phyloP scores from a whole-genome alignment of 2,113 vertebrate species.

The Ariopsis seemanni region DNA sequence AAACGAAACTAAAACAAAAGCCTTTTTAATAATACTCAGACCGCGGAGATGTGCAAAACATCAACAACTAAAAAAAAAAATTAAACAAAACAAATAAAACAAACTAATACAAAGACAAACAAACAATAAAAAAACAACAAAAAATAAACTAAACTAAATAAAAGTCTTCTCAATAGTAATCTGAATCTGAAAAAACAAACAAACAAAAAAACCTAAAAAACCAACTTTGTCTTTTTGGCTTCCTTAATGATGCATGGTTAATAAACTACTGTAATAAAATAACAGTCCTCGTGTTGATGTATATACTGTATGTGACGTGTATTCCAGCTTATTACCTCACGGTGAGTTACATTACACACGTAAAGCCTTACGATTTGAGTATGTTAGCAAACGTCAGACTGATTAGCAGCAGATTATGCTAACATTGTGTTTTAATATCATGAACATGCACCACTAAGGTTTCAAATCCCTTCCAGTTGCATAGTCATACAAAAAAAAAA shows the following conservation, averaged over 20 bases:
- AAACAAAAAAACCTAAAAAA: background rate
- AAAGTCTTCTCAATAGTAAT: background rate
- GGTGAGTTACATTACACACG: constrained; percentile 7
- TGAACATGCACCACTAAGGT: constrained; percentile 29
- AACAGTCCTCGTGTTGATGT: background rate
- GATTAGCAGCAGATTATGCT: constrained; percentile 6
- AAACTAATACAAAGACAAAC: background rate
- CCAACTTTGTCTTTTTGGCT: background rate
- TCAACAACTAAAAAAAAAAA: background rate
- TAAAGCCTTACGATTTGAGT: background rate
- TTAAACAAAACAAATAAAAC: background rate
- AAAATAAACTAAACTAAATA: background rate
- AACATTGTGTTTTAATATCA: constrained; percentile 24
- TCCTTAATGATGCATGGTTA: background rate
- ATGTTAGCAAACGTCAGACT: constrained; percentile 2
- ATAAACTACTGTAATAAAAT: background rate
- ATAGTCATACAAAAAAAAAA: constrained; percentile 63
- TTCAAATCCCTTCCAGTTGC: constrained; percentile 59
- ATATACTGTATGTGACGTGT: background rate
- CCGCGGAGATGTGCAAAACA: background rate
- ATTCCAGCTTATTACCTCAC: background rate
- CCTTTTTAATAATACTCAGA: background rate
- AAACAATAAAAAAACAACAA: background rate
- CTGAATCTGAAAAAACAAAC: background rate
- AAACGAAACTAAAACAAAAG: background rate